Evolutionary conservation across 2,797 vertebrate species (phyloP), one percentile per base, ranked within the genome.

Genomic region (Sebastes vulpes): DNA sequence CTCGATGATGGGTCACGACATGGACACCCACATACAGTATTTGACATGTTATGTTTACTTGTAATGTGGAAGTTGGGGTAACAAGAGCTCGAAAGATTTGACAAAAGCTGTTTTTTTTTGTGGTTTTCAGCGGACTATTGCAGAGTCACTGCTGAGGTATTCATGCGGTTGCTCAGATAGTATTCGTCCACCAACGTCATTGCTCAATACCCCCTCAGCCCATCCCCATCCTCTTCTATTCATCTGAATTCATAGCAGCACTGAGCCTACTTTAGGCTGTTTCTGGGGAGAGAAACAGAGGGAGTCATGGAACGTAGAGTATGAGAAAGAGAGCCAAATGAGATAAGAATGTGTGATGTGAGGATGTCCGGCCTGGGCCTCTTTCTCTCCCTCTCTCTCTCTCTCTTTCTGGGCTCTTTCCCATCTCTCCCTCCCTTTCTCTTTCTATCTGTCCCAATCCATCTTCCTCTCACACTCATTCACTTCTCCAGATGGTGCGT

Each of bases 331-430:
- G 50, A 71, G 78, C 82, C 88, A 93, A 89, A 79, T 77, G 50
- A 93, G 92, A 95, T 94, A 94, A 94, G 89, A 89, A 75, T 83
- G 68, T 74, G 63, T 1, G 26, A 86, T 90, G 84, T 60, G 77
- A 89, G 82, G 81, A 93, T 80, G 78, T 94, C 87, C 72, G 64
- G 82, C 60, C 31, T 63, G 70, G 81, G 81, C 76, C 89, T 64
- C 74, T 61, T n/a, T 63, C 68, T 61, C 61, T 12, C 54, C 56
- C 52, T 65, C 23, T 59, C 18, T 50, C 52, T 65, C 23, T 59
- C 18, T 50, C 29, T 59, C 18, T 31, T 63, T 54, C 18, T 60
- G 53, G 23, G 12, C 10, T 61, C 31, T 21, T 26, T 21, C 52
- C 76, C 63, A 53, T 28, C 12, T 21, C 31, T n/a, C 61, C 46